These are phyloP conservation scores for Labeo rohita DNA, from an alignment of 2,113 vertebrate genomes.

Conservation along the genomic window DNA sequence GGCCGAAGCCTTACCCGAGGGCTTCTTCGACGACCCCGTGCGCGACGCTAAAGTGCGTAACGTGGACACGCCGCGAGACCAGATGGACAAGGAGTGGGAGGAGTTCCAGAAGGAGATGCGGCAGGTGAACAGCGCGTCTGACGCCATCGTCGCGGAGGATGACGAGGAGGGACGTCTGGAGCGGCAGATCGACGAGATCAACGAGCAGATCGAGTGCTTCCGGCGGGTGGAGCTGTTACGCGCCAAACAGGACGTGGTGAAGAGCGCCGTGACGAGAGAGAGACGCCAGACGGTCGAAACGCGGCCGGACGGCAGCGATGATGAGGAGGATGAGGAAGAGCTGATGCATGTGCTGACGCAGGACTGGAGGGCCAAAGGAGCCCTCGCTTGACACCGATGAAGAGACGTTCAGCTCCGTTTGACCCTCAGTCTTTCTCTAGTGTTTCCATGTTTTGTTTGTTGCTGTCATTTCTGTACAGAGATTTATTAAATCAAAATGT, in stretches of 20 bases:
- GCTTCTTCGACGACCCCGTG: conserved; percentile 97
- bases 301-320: conserved; percentile 74
- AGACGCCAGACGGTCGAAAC: conserved; percentile 53
- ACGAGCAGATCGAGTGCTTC: conserved; percentile 94
- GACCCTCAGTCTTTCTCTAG: no score
- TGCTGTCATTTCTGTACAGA: not conserved
- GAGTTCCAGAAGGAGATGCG: conserved; percentile 98
- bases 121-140: conserved; percentile 93
- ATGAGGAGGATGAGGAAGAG: conserved; percentile 87
- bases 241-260: conserved; percentile 85
- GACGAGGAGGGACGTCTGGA: conserved; percentile 95
- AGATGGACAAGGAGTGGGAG: conserved; percentile 98
- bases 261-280: conserved; percentile 72
- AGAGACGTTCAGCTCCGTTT: no score
- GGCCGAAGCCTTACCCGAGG: conserved; percentile 91
- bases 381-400: conserved; percentile 73
- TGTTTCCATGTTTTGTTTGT: no score
- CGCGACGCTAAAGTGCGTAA: conserved; percentile 93
- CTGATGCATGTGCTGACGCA: conserved; percentile 85
- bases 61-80: conserved; percentile 94
- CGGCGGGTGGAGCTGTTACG: conserved; percentile 88
- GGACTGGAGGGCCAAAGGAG: conserved; percentile 96
- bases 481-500: not conserved
- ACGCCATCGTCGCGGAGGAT: conserved; percentile 95
- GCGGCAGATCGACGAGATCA: conserved; percentile 95